Evolutionary conservation across 1,140 invertebrate species (phyloP).

Genomic region (Oncopeltus fasciatus): DNA sequence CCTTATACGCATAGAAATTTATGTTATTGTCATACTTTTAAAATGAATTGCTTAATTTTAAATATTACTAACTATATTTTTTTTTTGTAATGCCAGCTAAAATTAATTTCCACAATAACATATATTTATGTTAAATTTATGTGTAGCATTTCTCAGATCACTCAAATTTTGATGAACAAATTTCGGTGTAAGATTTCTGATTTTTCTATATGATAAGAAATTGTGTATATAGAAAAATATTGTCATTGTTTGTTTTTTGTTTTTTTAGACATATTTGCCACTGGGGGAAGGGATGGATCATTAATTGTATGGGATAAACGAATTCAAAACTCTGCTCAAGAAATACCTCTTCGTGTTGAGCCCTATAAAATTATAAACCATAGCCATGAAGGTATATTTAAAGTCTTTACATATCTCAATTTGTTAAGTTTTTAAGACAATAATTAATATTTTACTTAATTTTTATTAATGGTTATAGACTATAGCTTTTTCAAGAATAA

Average conservation of each 20-base stretch:
- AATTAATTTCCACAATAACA: too few species aligned
- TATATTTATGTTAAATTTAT: too few species aligned
- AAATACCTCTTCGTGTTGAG: slow-evolving; percentile 24
- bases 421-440: not conserved
- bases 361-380: slow-evolving; percentile 28
- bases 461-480: not conserved
- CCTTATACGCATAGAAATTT: too few species aligned
- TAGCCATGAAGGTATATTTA: slow-evolving; percentile 9
- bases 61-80: too few species aligned
- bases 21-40: too few species aligned
- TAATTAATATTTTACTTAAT: not conserved
- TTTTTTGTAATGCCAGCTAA: too few species aligned
- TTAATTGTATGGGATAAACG: slow-evolving; percentile 69
- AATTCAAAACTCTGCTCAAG: not conserved
- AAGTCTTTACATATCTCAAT: not conserved
- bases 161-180: too few species aligned
- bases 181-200: too few species aligned
- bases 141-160: too few species aligned
- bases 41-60: too few species aligned
- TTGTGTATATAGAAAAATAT: too few species aligned
- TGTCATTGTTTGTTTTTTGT: not conserved
- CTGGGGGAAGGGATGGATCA: slow-evolving; percentile 67
- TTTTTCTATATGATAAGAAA: too few species aligned
- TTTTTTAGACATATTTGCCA: slow-evolving; percentile 49
- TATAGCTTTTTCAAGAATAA: not conserved